Conservation (phyloP, 1,140 invertebrate species). For the Trachelipus rathkii region DNA sequence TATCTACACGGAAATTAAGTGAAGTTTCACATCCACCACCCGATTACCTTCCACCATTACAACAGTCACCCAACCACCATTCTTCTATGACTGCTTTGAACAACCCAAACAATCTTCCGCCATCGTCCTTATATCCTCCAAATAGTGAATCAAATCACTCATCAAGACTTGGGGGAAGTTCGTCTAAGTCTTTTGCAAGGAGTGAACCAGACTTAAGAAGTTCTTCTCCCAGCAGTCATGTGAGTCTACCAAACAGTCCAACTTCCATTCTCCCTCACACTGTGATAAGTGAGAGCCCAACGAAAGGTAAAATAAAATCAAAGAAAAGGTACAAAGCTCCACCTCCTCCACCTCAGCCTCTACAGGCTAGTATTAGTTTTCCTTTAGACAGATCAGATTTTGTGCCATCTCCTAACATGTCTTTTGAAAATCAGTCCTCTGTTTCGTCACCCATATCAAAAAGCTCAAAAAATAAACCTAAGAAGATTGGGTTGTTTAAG, state of each 20-base stretch:
- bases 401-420: slow-evolving; percentile 6
- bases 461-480: slow-evolving; percentile 24
- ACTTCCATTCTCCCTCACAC: slow-evolving; percentile 36
- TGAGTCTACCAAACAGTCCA: slow-evolving; percentile 19
- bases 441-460: background rate
- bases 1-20: slow-evolving; percentile 59
- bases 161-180: slow-evolving; percentile 36
- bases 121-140: slow-evolving; percentile 24
- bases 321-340: slow-evolving; percentile 44
- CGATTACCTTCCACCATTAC: slow-evolving; percentile 48
- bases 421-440: background rate
- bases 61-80: slow-evolving; percentile 36
- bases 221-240: slow-evolving; percentile 40
- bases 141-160: slow-evolving; percentile 33
- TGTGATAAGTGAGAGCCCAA: slow-evolving; percentile 49
- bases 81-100: slow-evolving; percentile 40
- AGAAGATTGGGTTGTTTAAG: slow-evolving; percentile 42
- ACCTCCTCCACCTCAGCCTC: slow-evolving; percentile 28
- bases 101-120: slow-evolving; percentile 21
- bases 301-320: slow-evolving; percentile 50
- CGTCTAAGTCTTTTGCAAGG: slow-evolving; percentile 55
- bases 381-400: background rate
- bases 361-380: slow-evolving; percentile 17
- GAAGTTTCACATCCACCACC: slow-evolving; percentile 70
- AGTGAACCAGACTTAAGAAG: slow-evolving; percentile 66